Conservation (phyloP, 2,888 invertebrate species). For the Drosophila niveifrons region DNA sequence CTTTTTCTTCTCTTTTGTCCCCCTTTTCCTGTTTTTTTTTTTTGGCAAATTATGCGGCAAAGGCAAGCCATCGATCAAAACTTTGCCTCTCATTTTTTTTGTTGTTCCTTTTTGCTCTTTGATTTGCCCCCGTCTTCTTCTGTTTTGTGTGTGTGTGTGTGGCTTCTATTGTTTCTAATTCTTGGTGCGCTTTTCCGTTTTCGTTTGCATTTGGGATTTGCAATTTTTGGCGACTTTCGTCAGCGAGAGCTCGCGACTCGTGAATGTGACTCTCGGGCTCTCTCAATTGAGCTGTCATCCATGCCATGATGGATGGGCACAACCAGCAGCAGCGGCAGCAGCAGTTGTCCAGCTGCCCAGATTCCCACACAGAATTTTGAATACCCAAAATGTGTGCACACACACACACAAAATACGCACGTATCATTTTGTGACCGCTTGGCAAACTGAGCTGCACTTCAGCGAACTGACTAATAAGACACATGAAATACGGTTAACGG, state of each 20-base stretch:
- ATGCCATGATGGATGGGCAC: slow-evolving; percentile 55
- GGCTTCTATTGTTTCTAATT: slow-evolving; percentile 14
- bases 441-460: neutral
- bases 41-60: slow-evolving; percentile 46
- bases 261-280: slow-evolving; percentile 18
- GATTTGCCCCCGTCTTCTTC: slow-evolving; percentile 44
- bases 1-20: neutral
- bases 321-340: too few species aligned
- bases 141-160: slow-evolving; percentile 1
- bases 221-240: slow-evolving; percentile 54
- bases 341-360: slow-evolving; percentile 8
- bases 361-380: slow-evolving; percentile 15
- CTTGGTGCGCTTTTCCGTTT: slow-evolving; percentile 61
- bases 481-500: too few species aligned
- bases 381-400: slow-evolving; percentile 1
- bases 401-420: neutral
- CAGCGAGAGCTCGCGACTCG: slow-evolving; percentile 38
- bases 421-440: neutral
- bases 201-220: slow-evolving; percentile 69
- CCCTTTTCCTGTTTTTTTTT: too few species aligned
- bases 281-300: slow-evolving; percentile 67
- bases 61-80: slow-evolving; percentile 65
- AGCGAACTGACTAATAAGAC: slow-evolving; percentile 33
- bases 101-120: slow-evolving; percentile 66
- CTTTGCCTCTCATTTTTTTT: slow-evolving; percentile 50